Evolutionary conservation across 2,888 invertebrate species (phyloP), one percentile per base, ranked within the genome.

Genomic region (Crepidodera aurea): DNA sequence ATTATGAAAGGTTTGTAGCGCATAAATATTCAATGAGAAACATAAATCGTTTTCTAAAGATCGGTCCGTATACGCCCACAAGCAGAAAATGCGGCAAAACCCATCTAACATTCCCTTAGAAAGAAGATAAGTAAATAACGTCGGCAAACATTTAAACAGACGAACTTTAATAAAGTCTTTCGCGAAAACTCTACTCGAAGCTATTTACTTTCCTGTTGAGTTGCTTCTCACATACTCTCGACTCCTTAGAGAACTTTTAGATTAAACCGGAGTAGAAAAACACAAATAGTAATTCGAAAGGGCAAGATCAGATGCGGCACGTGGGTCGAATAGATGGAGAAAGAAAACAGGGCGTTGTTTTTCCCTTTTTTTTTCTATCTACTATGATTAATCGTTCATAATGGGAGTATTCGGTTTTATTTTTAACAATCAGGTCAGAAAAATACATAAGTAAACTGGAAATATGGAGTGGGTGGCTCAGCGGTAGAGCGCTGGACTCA

Each of bases 211-310:
- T 22, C 42, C 10, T 16, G 12, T 44, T 13, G 44, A 19, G 18
- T n/a, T 16, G 42, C 42, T 18, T 16, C 42, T 12, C 39, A 39
- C 39, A 16, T 39, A 39, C 44, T 44, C 44, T 25, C 22, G 8
- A 44, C 8, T 25, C 16, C 44, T 44, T 25, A 16, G 44, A n/a
- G 44, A 16, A 16, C 13, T 44, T 19, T 44, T 44, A 44, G 44
- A 44, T 44, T 44, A 19, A 22, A 25, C 25, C 25, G 22, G 44
- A 44, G 12, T 10, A n/a, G 22, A 22, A n/a, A 25, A 44, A 44
- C 44, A 16, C 3, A 22, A 19, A 44, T 6, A 22, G 12, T 22
- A 22, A 6, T 44, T 44, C 22, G n/a, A 16, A 16, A 16, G 19
- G 42, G 3, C 5, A 2, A 4, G 42, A 10, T 42, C 42, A 42